A percentile compares a stretch with the other conserved stretches of the same genome.
These are phyloP conservation scores for Folsomia manolachei DNA, from an alignment of 2,888 invertebrate species.

Conservation along the genomic window DNA sequence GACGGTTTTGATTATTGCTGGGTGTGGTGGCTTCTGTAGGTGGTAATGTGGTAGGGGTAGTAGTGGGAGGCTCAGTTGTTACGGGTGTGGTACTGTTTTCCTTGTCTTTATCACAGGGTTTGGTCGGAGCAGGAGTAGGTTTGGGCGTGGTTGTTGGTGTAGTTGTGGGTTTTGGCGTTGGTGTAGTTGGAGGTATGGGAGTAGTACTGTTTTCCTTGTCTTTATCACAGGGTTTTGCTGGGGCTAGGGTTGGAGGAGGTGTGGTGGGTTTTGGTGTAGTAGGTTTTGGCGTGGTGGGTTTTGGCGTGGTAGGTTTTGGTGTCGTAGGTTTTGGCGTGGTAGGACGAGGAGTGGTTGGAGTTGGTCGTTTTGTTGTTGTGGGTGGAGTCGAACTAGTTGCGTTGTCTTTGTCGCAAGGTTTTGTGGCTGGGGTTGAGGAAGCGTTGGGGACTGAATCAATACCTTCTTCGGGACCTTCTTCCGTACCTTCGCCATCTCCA, in stretches of 20 bases:
- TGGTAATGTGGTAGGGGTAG: background rate
- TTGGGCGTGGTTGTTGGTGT: conserved; percentile 27
- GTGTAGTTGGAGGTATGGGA: conserved; percentile 26
- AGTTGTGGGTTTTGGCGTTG: conserved; percentile 25
- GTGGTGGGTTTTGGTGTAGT: no score
- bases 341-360: conserved; percentile 6
- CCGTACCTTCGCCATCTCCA: background rate
- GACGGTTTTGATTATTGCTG: background rate
- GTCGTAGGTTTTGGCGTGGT: conserved; percentile 14
- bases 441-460: background rate
- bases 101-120: background rate
- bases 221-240: conserved; percentile 23
- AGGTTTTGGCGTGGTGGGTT: no score
- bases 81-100: background rate
- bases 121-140: conserved; percentile 19
- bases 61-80: background rate
- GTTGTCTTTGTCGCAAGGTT: conserved; percentile 31
- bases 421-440: background rate
- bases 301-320: background rate
- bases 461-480: background rate
- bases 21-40: background rate
- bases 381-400: background rate
- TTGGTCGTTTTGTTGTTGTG: conserved; percentile 10
- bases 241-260: background rate
- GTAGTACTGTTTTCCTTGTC: conserved; percentile 29